phyloP scores from a whole-genome alignment of 1,140 invertebrate species.

The Amyelois transitella region DNA sequence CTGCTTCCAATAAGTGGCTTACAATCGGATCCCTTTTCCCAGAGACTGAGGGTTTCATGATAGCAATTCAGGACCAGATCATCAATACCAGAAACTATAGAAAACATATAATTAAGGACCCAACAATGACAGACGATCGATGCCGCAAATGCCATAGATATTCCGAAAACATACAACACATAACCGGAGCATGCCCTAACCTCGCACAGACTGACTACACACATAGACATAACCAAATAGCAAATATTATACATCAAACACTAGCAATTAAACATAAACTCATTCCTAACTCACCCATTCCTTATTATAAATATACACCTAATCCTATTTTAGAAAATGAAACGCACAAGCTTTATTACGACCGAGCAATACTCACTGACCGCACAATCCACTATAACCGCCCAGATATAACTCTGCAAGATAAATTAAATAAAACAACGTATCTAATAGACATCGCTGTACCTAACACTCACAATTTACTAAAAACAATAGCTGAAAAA shows the following conservation, averaged over 20 bases:
- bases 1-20: slow-evolving; percentile 30
- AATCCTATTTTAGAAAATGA: too few species aligned
- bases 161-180: slow-evolving; percentile 16
- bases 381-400: too few species aligned
- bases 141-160: slow-evolving; percentile 13
- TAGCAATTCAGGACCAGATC: slow-evolving; percentile 38
- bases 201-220: slow-evolving; percentile 8
- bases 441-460: too few species aligned
- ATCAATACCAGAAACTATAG: slow-evolving; percentile 26
- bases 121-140: slow-evolving; percentile 2
- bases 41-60: slow-evolving; percentile 28
- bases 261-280: slow-evolving; percentile 5
- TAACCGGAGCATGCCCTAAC: slow-evolving; percentile 15
- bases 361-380: slow-evolving; percentile 9
- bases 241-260: slow-evolving; percentile 4
- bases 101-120: slow-evolving; percentile 28
- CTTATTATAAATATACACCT: too few species aligned
- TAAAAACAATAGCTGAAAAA: too few species aligned
- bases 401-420: too few species aligned
- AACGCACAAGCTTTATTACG: too few species aligned
- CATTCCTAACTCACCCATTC: too few species aligned
- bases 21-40: slow-evolving; percentile 16
- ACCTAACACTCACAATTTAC: too few species aligned
- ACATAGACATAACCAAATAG: slow-evolving; percentile 5
- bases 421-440: too few species aligned